A percentile compares a stretch with the other conserved stretches of the same genome.
phyloP scores from a whole-genome alignment of 2,113 vertebrate genomes.

The Phasianus colchicus region DNA sequence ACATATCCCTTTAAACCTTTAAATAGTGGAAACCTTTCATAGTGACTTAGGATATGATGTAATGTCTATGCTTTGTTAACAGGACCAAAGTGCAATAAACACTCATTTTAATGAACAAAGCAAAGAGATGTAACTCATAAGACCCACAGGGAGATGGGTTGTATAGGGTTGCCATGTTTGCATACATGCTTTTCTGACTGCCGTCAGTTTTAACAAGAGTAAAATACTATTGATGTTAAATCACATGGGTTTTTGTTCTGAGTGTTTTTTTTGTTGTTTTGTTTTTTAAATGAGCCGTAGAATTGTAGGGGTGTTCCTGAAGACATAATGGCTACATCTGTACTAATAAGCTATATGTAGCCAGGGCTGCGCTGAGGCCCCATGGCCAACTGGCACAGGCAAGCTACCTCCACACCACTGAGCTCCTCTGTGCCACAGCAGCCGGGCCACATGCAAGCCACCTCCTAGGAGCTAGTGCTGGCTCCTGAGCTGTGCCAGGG shows the following conservation, averaged over 20 bases:
- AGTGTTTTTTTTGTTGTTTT: neutral
- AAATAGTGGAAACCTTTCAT: conserved; percentile 52
- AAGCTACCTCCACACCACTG: conserved; percentile 45
- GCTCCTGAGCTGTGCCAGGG: neutral
- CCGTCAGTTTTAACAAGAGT: conserved; percentile 66
- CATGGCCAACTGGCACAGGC: conserved; percentile 48
- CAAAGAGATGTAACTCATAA: conserved; percentile 64
- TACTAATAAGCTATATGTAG: conserved; percentile 36
- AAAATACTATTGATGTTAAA: conserved; percentile 69
- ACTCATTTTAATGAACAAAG: conserved; percentile 64
- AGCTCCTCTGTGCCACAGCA: conserved; percentile 25
- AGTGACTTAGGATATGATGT: conserved; percentile 71
- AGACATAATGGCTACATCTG: conserved; percentile 47
- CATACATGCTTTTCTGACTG: conserved; percentile 61
- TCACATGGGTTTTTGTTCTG: conserved; percentile 42
- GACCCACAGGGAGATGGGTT: conserved; percentile 28
- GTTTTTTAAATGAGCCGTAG: neutral
- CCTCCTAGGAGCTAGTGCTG: conserved; percentile 43
- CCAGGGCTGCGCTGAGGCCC: neutral
- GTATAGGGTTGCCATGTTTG: conserved; percentile 59
- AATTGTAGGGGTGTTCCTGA: conserved; percentile 37
- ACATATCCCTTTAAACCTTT: conserved; percentile 45
- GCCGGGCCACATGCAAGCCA: conserved; percentile 43
- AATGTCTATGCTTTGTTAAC: conserved; percentile 65
- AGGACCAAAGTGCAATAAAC: conserved; percentile 58